Conservation (phyloP, 2,888 invertebrate genomes). For the Myathropa florea region DNA sequence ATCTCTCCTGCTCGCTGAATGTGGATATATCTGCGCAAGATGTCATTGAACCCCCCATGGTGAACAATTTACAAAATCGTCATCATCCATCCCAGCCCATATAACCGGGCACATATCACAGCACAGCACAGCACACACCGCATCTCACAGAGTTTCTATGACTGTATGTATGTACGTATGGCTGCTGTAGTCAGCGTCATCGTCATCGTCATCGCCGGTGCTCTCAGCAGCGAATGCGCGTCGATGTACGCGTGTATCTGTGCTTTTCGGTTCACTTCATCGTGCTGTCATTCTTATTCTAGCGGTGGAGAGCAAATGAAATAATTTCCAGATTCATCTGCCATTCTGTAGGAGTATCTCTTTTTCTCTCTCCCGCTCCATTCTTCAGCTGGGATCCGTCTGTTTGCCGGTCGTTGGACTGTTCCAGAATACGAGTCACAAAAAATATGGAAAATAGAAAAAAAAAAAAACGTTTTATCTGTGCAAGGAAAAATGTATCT, state of each 20-base stretch:
- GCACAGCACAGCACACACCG: constrained; percentile 1
- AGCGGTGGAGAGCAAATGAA: constrained; percentile 54
- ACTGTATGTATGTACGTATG: background rate
- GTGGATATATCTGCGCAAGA: constrained; percentile 40
- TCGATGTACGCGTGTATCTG: background rate
- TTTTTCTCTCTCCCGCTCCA: background rate
- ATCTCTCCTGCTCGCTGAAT: constrained; percentile 24
- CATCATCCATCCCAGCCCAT: constrained; percentile 53
- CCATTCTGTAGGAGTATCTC: constrained; percentile 63
- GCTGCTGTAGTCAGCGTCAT: background rate
- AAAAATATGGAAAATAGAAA: constrained; percentile 28
- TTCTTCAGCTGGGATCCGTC: constrained; percentile 24
- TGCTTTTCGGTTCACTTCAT: constrained; percentile 25
- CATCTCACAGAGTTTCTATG: background rate
- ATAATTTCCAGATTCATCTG: constrained; percentile 67
- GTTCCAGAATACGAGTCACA: constrained; percentile 57
- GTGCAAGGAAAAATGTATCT: constrained; percentile 31
- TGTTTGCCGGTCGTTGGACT: constrained; percentile 68
- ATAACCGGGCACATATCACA: constrained; percentile 46
- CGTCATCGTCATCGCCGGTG: constrained; percentile 9
- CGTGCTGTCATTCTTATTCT: constrained; percentile 44
- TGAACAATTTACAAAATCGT: constrained; percentile 65
- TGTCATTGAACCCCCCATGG: constrained; percentile 69
- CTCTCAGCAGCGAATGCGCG: constrained; percentile 9
- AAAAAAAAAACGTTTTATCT: constrained; percentile 14